Base-by-base conservation (phyloP, 2,113 vertebrate genomes). In the Oncorhynchus tshawytscha region DNA sequence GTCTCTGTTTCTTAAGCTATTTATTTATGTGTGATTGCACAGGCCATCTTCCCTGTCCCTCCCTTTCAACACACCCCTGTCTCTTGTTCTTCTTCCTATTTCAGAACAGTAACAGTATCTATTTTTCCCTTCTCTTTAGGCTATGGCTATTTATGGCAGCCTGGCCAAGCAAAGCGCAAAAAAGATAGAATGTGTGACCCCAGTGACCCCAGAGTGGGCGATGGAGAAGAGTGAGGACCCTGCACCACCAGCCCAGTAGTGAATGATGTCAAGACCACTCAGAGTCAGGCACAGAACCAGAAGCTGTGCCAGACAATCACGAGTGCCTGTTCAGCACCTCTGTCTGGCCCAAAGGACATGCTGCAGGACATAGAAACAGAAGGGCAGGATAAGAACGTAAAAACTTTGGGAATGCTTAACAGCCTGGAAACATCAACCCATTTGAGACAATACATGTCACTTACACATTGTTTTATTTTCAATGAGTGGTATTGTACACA, bases 131-230 rank as follows among this genome's bases (percentile, higher is more conserved):
- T 18, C 62, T 18, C 51, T 54, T 74, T 73, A 94, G 93, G 92
- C 93, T 4, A 93, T 94, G 93, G 76, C 75, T 20, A 92, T 93
- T 77, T 94, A 94, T 49, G 74, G 90, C 25, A 84, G 49, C 24
- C 76, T 93, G 84, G 72, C 86, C 7, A 91, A 89, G 81, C 48
- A n/a, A 1, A 84, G 5, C 25, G 15, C 72, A 5, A 51, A 25
- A 7, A 62, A 39, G 9, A n/a, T 6, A 1, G 71, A 74, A 72
- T 49, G 15, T 3, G 12, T 27, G 48, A 20, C 68, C 0, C 39
- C 31, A n/a, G 3, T 22, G 67, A n/a, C 15, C 4, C 22, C 70
- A 2, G 64, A 7, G 8, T 66, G 0, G 2, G 9, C n/a, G 81
- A 76, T 54, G 2, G 66, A 72, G 81, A 65, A 62, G 15, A 78